Evolutionary conservation across 2,113 vertebrate genomes (phyloP).

Genomic region (Heterotis niloticus): DNA sequence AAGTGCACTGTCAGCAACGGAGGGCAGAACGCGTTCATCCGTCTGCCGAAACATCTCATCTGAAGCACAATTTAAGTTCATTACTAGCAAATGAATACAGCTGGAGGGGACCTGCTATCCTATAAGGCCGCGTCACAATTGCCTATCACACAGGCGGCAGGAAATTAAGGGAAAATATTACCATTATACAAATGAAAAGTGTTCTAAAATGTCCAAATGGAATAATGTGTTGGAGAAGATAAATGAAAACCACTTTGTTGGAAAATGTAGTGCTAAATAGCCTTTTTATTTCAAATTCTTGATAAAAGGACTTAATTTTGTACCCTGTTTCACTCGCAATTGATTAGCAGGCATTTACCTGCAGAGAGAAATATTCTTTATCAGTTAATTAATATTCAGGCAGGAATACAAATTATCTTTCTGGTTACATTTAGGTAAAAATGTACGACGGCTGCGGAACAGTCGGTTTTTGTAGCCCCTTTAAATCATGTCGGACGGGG

Average conservation of each 20-base stretch:
- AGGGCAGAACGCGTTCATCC: slow-evolving; percentile 37
- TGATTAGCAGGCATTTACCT: slow-evolving; percentile 83
- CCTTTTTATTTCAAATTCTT: slow-evolving; percentile 79
- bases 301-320: slow-evolving; percentile 69
- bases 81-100: slow-evolving; percentile 60
- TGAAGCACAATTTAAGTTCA: slow-evolving; percentile 66
- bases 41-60: slow-evolving; percentile 63
- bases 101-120: slow-evolving; percentile 57
- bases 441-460: slow-evolving; percentile 77
- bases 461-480: slow-evolving; percentile 65
- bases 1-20: slow-evolving; percentile 38
- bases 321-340: slow-evolving; percentile 68
- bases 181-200: slow-evolving; percentile 77
- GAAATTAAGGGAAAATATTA: slow-evolving; percentile 77
- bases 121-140: slow-evolving; percentile 64
- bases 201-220: slow-evolving; percentile 69
- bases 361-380: slow-evolving; percentile 72
- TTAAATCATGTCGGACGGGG: slow-evolving; percentile 65
- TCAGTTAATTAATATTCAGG: slow-evolving; percentile 93
- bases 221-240: slow-evolving; percentile 76
- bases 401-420: slow-evolving; percentile 82
- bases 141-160: slow-evolving; percentile 63
- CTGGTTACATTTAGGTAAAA: slow-evolving; percentile 75
- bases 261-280: slow-evolving; percentile 77
- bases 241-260: slow-evolving; percentile 85